Percentiles rank a stretch among this genome's conserved stretches.
phyloP scores from a whole-genome alignment of 2,113 vertebrate species.

The Tupaia tana region DNA sequence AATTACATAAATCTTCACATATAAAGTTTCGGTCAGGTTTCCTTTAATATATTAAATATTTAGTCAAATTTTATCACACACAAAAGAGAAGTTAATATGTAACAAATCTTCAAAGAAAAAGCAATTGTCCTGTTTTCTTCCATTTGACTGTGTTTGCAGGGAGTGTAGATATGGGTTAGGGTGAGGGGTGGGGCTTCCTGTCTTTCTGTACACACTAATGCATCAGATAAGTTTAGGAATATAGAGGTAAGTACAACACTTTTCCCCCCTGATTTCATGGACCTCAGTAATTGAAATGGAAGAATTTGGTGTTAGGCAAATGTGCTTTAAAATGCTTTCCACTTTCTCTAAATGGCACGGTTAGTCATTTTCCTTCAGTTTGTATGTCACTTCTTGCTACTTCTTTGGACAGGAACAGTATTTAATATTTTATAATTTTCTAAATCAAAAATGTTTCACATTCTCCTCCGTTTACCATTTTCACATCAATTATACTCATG shows the following conservation, averaged over 20 bases:
- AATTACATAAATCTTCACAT: slow-evolving; percentile 15
- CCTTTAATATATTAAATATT: slow-evolving; percentile 7
- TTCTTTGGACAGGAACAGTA: background rate
- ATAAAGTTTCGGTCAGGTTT: slow-evolving; percentile 9
- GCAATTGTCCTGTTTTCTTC: background rate
- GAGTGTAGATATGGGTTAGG: background rate
- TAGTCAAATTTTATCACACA: slow-evolving; percentile 1
- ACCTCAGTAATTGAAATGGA: background rate
- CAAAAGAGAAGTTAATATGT: background rate
- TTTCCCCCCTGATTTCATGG: background rate
- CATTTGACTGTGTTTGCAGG: background rate
- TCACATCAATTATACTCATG: background rate
- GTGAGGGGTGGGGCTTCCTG: fast-evolving
- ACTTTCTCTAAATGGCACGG: background rate
- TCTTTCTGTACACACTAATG: background rate
- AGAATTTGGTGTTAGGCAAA: background rate
- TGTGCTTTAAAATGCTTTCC: background rate
- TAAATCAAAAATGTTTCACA: background rate
- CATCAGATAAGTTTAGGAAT: background rate
- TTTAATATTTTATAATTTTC: background rate
- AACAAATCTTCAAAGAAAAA: slow-evolving; percentile 12
- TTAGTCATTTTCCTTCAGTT: background rate
- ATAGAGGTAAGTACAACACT: background rate
- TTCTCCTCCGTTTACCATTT: slow-evolving; percentile 20
- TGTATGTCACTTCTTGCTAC: background rate